These are phyloP conservation scores for Notarius quadriscutis DNA, from an alignment of 2,113 vertebrate species.

Conservation along the genomic window DNA sequence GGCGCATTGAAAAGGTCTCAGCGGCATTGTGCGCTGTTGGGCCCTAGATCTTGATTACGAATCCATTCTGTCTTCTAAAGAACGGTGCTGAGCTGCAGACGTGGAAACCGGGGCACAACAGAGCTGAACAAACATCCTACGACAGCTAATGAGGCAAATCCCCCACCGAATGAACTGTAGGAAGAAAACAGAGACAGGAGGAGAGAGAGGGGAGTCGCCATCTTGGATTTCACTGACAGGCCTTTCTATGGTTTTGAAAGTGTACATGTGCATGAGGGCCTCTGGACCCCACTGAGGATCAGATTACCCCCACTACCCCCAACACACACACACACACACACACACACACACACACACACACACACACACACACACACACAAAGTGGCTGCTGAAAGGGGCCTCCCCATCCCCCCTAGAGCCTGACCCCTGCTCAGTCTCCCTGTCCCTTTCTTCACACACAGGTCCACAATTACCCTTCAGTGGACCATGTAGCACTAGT, in stretches of 20 bases:
- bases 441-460: constrained; percentile 38
- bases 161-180: constrained; percentile 34
- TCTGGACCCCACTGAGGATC: constrained; percentile 68
- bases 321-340: constrained; percentile 56
- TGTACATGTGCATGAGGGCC: constrained; percentile 63
- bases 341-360: constrained; percentile 35
- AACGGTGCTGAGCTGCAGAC: constrained; percentile 41
- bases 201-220: constrained; percentile 43
- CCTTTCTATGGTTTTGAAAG: constrained; percentile 64
- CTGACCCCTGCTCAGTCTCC: constrained; percentile 38
- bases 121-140: constrained; percentile 63
- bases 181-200: neutral
- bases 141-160: constrained; percentile 62
- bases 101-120: constrained; percentile 54
- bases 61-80: constrained; percentile 58
- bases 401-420: constrained; percentile 41
- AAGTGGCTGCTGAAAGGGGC: constrained; percentile 36
- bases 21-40: constrained; percentile 31
- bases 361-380: constrained; percentile 38
- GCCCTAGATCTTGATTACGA: constrained; percentile 59
- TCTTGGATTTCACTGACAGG: constrained; percentile 74
- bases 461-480: constrained; percentile 45
- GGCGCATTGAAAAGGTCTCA: constrained; percentile 26
- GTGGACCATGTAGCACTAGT: constrained; percentile 34
- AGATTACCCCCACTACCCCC: constrained; percentile 67